Percentiles rank a stretch among this genome's conserved stretches.
These are phyloP conservation scores for Gasterosteus aculeatus DNA, from an alignment of 2,113 vertebrate genomes.

Conservation along the genomic window DNA sequence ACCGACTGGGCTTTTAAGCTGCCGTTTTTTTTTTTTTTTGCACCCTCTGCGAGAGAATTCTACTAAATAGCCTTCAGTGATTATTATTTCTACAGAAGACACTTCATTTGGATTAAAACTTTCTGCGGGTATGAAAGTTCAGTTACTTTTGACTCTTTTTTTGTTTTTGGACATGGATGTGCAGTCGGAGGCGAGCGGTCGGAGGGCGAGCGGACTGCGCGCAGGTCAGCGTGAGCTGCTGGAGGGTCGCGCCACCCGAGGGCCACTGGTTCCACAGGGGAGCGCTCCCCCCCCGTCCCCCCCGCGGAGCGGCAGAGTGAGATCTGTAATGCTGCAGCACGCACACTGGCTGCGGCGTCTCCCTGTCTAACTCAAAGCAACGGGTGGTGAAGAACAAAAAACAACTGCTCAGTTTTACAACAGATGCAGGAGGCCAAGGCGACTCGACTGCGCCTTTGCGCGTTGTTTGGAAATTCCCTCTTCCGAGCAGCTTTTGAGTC, in stretches of 20 bases:
- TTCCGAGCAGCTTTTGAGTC: neutral
- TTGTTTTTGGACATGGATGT: constrained; percentile 15
- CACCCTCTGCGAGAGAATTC: constrained; percentile 70
- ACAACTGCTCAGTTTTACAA: constrained; percentile 72
- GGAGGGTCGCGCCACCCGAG: constrained; percentile 59
- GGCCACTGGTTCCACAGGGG: constrained; percentile 64
- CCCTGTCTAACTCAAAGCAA: constrained; percentile 60
- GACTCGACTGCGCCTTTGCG: constrained; percentile 36
- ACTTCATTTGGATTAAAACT: constrained; percentile 74
- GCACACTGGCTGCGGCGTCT: constrained; percentile 53
- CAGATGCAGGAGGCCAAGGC: constrained; percentile 43
- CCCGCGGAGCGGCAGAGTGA: constrained; percentile 72
- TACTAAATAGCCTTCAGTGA: constrained; percentile 81
- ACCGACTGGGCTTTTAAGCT: constrained; percentile 74
- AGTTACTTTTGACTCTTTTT: constrained; percentile 32
- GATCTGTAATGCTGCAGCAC: constrained; percentile 72
- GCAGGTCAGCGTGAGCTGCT: constrained; percentile 63
- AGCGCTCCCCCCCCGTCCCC: constrained; percentile 33
- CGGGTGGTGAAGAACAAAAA: constrained; percentile 39
- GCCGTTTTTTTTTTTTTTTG: constrained; percentile 51
- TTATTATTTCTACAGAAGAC: constrained; percentile 77
- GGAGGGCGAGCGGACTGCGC: constrained; percentile 56
- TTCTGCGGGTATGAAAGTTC: constrained; percentile 69
- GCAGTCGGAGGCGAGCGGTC: constrained; percentile 55
- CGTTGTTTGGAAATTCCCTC: constrained; percentile 17